Evolutionary conservation across 2,888 invertebrate genomes (phyloP), one percentile per base, ranked within the genome.

Genomic region (Pantelozetes paolii): DNA sequence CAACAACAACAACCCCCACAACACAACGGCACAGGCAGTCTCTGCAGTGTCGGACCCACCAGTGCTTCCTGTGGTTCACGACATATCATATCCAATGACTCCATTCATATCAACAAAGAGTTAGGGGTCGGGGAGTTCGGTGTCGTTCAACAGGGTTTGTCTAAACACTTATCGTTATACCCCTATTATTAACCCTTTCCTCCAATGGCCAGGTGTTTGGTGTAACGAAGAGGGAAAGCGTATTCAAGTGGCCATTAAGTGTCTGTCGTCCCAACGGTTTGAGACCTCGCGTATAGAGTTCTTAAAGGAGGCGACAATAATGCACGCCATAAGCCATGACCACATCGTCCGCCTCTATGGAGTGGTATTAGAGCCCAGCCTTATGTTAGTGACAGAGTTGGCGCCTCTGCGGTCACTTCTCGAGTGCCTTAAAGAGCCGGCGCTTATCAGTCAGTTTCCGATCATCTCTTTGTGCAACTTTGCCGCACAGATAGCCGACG

Each of bases 51-150:
- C 3, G 30, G 32, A n/a, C 6, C n/a, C 15, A 20, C 54, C 50
- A 20, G 45, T 45, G 23, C 23, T n/a, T 32, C 42, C 9, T 42
- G 28, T 18, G 54, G 54, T 42, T 20, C 70, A 1, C 28, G 45
- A 15, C 40, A 69, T 82, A 91, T 94, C 77, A 92, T 92, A 81
- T 89, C 90, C 1, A 89, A 92, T 42, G 94, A 94, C 80, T 90
- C 92, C 78, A 94, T 97, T 80, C 89, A 91, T 75, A 90, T 96
- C 69, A 94, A 94, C 82, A 95, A 96, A 82, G 94, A 94, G 81
- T 85, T 99, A 74, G 98, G 98, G 36, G 91, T 90, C 80, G 98
- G 99, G 18, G 97, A 99, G 83, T 99, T 99, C 84, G 98, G 98
- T 5, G 91, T 94, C 18, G 98, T 99, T 0, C 96, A 96, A 82